Percentiles rank a stretch among this genome's conserved stretches.
These are phyloP conservation scores for Agraylea sexmaculata DNA, from an alignment of 1,140 invertebrate genomes.

Conservation along the genomic window DNA sequence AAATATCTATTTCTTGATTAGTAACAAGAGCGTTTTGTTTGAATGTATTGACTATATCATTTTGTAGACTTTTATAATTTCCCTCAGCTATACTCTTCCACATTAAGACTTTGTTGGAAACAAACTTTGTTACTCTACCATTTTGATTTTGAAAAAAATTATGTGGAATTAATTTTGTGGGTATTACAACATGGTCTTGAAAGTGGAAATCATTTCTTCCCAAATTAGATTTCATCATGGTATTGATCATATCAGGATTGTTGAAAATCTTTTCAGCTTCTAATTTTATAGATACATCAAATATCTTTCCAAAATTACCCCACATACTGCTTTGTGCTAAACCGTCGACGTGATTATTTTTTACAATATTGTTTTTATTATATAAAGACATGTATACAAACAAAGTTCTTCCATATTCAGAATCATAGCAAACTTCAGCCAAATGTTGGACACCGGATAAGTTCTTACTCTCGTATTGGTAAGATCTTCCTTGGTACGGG, in stretches of 20 bases:
- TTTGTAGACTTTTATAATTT: conserved; percentile 29
- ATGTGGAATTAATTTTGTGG: conserved; percentile 24
- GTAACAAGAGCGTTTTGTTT: conserved; percentile 15
- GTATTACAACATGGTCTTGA: conserved; percentile 26
- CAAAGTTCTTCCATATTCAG: conserved; percentile 25
- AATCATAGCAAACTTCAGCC: conserved; percentile 31
- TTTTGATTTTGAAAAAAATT: conserved; percentile 34
- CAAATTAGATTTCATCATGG: conserved; percentile 27
- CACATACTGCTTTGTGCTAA: conserved; percentile 28
- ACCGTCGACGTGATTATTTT: conserved; percentile 24
- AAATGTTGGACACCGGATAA: conserved; percentile 23
- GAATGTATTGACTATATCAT: conserved; percentile 26
- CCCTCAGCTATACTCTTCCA: conserved; percentile 32
- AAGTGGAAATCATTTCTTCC: conserved; percentile 26
- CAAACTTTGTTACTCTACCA: conserved; percentile 29
- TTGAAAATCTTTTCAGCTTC: conserved; percentile 32
- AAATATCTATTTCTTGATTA: conserved; percentile 24
- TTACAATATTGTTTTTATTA: conserved; percentile 20
- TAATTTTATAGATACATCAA: conserved; percentile 28
- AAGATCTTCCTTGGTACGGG: conserved; percentile 30
- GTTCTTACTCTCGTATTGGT: conserved; percentile 23
- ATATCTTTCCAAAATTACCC: conserved; percentile 36
- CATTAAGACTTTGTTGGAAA: conserved; percentile 28
- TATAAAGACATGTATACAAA: conserved; percentile 23
- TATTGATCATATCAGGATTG: conserved; percentile 27